Percentiles rank a stretch among this genome's conserved stretches.
phyloP scores from a whole-genome alignment of 1,140 invertebrate species.

The Brachionus plicatilis region DNA sequence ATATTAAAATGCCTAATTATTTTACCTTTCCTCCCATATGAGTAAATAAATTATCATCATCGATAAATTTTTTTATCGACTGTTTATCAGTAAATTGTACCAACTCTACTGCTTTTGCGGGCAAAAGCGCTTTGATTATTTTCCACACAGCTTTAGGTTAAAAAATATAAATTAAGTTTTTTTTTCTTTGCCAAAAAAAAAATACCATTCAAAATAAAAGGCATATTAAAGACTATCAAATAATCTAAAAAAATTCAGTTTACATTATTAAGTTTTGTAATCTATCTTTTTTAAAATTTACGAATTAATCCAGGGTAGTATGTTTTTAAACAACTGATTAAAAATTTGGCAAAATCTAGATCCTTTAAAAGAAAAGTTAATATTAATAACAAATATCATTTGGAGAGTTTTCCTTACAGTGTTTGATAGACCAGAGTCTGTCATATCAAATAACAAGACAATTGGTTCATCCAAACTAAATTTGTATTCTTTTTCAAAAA shows the following conservation, averaged over 20 bases:
- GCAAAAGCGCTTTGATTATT: constrained; percentile 75
- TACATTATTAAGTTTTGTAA: not conserved
- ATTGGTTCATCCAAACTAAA: constrained; percentile 62
- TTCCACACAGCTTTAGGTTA: constrained; percentile 71
- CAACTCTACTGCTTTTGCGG: constrained; percentile 75
- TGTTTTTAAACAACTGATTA: constrained; percentile 73
- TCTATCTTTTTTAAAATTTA: not conserved
- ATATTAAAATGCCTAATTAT: not conserved
- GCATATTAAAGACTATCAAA: constrained; percentile 25
- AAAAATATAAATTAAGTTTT: constrained; percentile 41
- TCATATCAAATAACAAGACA: constrained; percentile 78
- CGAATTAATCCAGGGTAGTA: constrained; percentile 68
- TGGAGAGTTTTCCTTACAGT: constrained; percentile 60
- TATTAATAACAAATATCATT: constrained; percentile 25
- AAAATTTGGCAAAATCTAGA: constrained; percentile 57
- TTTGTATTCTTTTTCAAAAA: constrained; percentile 75
- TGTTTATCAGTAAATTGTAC: constrained; percentile 75
- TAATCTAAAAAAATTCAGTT: not conserved
- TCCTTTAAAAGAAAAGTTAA: constrained; percentile 40
- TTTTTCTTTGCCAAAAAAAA: not conserved
- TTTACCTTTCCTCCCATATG: constrained; percentile 69
- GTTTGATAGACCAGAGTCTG: constrained; percentile 70
- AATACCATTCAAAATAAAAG: constrained; percentile 33
- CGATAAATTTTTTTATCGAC: constrained; percentile 67
- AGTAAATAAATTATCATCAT: constrained; percentile 64